These are phyloP conservation scores for Globia sparganii DNA, from an alignment of 2,888 invertebrate genomes.

Conservation along the genomic window DNA sequence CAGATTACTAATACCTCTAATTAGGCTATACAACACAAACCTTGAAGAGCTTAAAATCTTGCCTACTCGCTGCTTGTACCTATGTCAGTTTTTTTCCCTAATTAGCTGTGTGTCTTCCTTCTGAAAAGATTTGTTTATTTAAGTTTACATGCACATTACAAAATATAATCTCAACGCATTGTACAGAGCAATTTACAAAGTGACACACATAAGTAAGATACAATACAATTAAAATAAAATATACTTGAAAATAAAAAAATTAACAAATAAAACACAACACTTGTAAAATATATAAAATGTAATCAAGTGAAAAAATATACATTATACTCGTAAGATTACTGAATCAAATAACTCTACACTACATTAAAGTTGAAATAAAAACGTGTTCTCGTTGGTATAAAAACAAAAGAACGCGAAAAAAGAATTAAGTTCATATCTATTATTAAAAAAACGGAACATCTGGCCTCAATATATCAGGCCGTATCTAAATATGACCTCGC, in stretches of 20 bases:
- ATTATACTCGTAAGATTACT: neutral
- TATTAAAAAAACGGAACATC: neutral
- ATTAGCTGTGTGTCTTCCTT: neutral
- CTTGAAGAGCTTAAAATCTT: neutral
- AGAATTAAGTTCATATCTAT: neutral
- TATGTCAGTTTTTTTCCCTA: neutral
- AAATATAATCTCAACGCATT: too few species aligned
- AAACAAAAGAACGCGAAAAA: neutral
- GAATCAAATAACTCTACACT: neutral
- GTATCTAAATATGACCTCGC: slow-evolving; percentile 18
- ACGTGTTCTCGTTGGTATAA: neutral
- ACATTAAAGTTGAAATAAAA: neutral
- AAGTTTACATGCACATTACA: too few species aligned
- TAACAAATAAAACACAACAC: too few species aligned
- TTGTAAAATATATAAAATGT: too few species aligned
- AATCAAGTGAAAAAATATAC: too few species aligned
- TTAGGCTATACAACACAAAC: neutral
- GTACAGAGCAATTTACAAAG: too few species aligned
- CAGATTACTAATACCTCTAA: neutral
- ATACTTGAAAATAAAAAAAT: too few species aligned
- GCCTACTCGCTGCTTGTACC: neutral
- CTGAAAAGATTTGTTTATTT: neutral
- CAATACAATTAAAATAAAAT: too few species aligned
- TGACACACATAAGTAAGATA: too few species aligned
- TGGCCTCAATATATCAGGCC: slow-evolving; percentile 19